These are phyloP conservation scores for Amphiprion ocellaris DNA, from an alignment of 2,113 vertebrate genomes.

Conservation along the genomic window DNA sequence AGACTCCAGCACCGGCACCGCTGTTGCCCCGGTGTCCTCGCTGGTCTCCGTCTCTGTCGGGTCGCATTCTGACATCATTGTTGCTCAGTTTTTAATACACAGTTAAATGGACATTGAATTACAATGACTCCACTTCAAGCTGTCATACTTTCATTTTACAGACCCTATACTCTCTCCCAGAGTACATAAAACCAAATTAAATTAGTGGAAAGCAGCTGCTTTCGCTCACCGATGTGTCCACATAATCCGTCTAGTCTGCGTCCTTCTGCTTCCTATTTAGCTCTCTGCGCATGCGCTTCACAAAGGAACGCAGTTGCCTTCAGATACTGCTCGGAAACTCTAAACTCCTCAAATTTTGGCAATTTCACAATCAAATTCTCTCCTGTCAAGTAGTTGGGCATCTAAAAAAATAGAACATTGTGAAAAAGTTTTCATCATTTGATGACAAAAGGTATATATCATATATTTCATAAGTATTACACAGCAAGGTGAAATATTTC, in stretches of 20 bases:
- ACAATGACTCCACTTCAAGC: background rate
- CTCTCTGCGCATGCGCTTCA: slow-evolving; percentile 62
- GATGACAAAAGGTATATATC: no score
- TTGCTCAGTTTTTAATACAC: slow-evolving; percentile 26
- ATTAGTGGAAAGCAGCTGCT: slow-evolving; percentile 23
- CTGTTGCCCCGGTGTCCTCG: slow-evolving; percentile 48
- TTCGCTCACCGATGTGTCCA: slow-evolving; percentile 48
- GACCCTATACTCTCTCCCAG: background rate
- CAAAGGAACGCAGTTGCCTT: slow-evolving; percentile 44
- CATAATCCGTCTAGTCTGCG: slow-evolving; percentile 55
- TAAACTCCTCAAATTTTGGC: background rate
- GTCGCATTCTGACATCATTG: slow-evolving; percentile 85
- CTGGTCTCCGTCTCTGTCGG: slow-evolving; percentile 68
- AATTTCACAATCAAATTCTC: no score
- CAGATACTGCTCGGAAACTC: slow-evolving; percentile 17
- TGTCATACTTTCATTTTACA: slow-evolving; percentile 61
- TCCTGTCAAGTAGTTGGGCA: no score
- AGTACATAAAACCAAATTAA: background rate
- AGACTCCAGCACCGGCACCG: slow-evolving; percentile 49
- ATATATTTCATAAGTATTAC: no score
- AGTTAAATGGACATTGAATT: background rate
- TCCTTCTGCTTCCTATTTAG: slow-evolving; percentile 66
- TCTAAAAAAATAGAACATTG: no score
- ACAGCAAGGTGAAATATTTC: no score
- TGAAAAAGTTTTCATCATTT: no score